Percentiles rank a stretch among this genome's conserved stretches.
These are phyloP conservation scores for Hoplias malabaricus DNA, from an alignment of 2,113 vertebrate genomes.

Conservation along the genomic window DNA sequence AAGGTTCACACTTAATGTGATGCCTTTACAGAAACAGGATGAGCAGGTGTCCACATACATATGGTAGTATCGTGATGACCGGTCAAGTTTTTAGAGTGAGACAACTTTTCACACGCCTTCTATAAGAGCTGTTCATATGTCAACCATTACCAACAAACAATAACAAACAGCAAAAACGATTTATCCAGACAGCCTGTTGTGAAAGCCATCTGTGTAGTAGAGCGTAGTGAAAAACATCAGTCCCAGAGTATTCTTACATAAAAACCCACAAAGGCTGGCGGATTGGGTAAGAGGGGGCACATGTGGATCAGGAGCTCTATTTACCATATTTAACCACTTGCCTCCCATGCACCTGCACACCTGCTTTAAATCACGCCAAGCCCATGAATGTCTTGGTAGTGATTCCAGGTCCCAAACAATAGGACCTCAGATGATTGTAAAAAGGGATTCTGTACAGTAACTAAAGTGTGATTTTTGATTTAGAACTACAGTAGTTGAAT, in stretches of 20 bases:
- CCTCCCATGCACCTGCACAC: background rate
- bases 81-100: background rate
- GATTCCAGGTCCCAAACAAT: no score
- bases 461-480: no score
- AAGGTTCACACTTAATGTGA: no score
- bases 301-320: background rate
- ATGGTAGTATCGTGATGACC: no score
- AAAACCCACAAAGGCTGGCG: conserved; percentile 26
- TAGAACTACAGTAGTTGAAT: no score
- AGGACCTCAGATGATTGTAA: no score
- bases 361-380: no score
- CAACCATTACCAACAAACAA: conserved; percentile 78
- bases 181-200: conserved; percentile 66
- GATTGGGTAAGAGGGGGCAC: conserved; percentile 5
- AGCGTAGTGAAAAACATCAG: conserved; percentile 57
- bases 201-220: conserved; percentile 62
- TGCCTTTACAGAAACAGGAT: no score
- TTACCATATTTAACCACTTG: background rate
- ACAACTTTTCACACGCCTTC: conserved; percentile 52
- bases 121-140: conserved; percentile 56
- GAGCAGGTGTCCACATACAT: no score
- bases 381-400: no score
- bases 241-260: conserved; percentile 47
- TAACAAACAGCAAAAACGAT: conserved; percentile 68
- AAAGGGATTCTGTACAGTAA: no score